These are phyloP conservation scores for Pavo muticus DNA, from an alignment of 2,113 vertebrate species.

Conservation along the genomic window DNA sequence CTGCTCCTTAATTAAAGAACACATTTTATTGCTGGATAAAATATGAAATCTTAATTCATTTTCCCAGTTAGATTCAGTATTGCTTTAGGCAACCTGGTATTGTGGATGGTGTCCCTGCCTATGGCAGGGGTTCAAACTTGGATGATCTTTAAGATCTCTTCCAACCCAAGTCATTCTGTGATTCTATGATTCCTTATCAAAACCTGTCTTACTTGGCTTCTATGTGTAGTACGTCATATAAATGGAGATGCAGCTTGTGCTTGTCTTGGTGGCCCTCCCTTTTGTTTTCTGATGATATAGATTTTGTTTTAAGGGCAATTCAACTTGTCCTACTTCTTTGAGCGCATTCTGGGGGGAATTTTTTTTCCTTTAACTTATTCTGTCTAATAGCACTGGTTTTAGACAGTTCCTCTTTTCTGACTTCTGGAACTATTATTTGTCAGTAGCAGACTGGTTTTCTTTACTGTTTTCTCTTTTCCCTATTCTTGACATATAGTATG, in stretches of 20 bases:
- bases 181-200: background rate
- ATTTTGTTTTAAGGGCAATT: background rate
- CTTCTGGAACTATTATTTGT: constrained; percentile 3
- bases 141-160: background rate
- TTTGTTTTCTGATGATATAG: background rate
- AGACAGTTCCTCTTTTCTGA: background rate
- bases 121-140: background rate
- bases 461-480: background rate
- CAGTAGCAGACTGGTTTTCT: background rate
- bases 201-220: background rate
- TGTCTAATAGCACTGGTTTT: background rate
- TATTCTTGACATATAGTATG: background rate
- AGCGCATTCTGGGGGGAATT: background rate
- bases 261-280: background rate
- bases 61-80: background rate
- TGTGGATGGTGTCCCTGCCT: background rate
- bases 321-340: background rate
- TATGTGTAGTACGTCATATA: background rate
- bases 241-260: background rate
- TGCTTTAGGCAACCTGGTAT: background rate
- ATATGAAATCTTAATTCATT: constrained; percentile 17
- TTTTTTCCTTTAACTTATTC: background rate
- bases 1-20: constrained; percentile 20
- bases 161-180: background rate
- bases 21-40: background rate